Base-by-base conservation (phyloP, 2,113 vertebrate genomes). In the Genyomyrus donnyi region DNA sequence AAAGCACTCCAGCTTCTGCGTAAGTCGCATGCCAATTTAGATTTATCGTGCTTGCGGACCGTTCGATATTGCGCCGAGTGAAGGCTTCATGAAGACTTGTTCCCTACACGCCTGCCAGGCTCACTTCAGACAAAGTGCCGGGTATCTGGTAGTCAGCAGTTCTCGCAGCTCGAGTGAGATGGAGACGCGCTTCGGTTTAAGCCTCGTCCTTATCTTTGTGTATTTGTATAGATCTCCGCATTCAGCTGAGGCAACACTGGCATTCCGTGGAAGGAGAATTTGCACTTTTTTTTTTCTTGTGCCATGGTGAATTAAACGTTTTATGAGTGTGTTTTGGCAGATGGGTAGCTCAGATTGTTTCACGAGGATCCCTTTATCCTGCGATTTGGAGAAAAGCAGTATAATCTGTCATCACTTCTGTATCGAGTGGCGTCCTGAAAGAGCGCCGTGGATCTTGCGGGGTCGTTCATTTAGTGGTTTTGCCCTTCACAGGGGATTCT, bases 401-500 rank as follows among this genome's bases (percentile, higher is more conserved):
- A 91, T 93, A 91, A 93, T 92, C 91, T 91, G 90, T 93, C 90
- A 91, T 91, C 91, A 91, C 87, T 89, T 90, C 58, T 52, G 87
- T 84, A 50, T 58, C 24, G 21, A n/a, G 85, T 48, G 35, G 7
- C 83, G 35, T 85, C 42, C 88, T 50, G 88, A 52, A 83, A 89
- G 50, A 88, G 88, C 77, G 84, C 91, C 27, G 83, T 35, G 80
- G 24, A 27, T 31, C 35, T 52, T 42, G 8, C 80, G 0, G n/a
- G 24, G 84, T 49, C n/a, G 3, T 39, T 77, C 31, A 3, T 87
- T 85, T 89, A 62, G 11, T 48, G 53, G 19, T 39, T 50, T 89
- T 21, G 66, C 52, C 49, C 17, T 21, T 89, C 7, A 35, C 35
- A 11, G 27, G 49, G 27, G n/a, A 83, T 49, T 74, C 13, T 39